These are phyloP conservation scores for Cylindroiulus punctatus DNA, from an alignment of 2,888 invertebrate genomes.

Conservation along the genomic window DNA sequence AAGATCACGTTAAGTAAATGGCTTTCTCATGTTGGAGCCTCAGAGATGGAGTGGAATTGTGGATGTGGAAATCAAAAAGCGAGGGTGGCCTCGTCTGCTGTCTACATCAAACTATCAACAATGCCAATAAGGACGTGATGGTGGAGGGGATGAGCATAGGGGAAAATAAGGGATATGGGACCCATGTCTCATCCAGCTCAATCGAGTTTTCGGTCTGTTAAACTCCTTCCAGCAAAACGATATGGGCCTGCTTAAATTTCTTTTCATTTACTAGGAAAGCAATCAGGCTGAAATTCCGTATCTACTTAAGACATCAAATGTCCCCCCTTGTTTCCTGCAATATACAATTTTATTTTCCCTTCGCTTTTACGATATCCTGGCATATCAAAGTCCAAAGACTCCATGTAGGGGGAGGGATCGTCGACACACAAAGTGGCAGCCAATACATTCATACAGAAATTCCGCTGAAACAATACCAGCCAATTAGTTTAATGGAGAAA, in stretches of 20 bases:
- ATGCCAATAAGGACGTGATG: conserved; percentile 4
- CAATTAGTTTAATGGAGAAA: conserved; percentile 18
- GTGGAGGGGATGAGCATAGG: neutral
- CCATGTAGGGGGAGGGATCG: neutral
- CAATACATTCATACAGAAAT: conserved; percentile 8
- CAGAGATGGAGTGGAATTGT: conserved; percentile 18
- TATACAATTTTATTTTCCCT: conserved; percentile 16
- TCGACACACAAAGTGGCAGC: conserved; percentile 9
- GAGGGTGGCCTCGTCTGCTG: neutral
- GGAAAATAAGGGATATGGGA: neutral
- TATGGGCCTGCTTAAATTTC: conserved; percentile 18
- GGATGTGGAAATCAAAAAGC: conserved; percentile 11
- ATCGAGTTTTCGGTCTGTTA: conserved; percentile 2
- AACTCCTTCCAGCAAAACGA: conserved; percentile 7
- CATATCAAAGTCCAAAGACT: neutral
- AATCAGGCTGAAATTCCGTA: conserved; percentile 18
- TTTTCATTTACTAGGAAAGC: conserved; percentile 18
- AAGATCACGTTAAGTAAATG: conserved; percentile 18
- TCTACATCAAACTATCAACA: conserved; percentile 4
- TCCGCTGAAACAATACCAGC: conserved; percentile 1
- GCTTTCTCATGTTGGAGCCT: conserved; percentile 3
- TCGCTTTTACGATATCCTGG: neutral
- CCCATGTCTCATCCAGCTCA: conserved; percentile 2
- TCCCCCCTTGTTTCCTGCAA: neutral
- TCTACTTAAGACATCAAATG: conserved; percentile 18